A percentile compares a stretch with the other conserved stretches of the same genome.
phyloP scores from a whole-genome alignment of 2,113 vertebrate species.

The Melanostigma gelatinosum region DNA sequence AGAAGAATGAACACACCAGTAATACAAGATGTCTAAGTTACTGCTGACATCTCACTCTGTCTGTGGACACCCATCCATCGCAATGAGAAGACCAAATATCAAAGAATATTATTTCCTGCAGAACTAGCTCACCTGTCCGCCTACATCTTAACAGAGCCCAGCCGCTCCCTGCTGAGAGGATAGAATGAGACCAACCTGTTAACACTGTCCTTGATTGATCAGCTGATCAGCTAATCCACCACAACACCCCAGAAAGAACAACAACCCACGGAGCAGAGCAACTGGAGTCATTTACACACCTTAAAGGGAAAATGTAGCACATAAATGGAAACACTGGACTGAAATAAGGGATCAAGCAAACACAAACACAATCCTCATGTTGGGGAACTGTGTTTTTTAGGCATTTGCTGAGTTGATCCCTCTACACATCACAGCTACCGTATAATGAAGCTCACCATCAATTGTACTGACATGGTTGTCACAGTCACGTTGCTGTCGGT shows the following conservation, averaged over 20 bases:
- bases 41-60: background rate
- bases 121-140: background rate
- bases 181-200: background rate
- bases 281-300: background rate
- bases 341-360: background rate
- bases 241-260: background rate
- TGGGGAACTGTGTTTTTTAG: background rate
- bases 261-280: background rate
- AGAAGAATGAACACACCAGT: background rate
- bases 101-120: background rate
- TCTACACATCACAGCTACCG: background rate
- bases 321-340: background rate
- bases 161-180: background rate
- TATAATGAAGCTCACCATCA: background rate
- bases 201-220: background rate
- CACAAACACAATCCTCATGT: background rate
- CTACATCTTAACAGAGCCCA: background rate
- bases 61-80: background rate
- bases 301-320: too few species aligned
- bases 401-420: background rate
- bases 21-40: background rate
- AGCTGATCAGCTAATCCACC: background rate
- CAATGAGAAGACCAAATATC: background rate
- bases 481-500: conserved; percentile 11
- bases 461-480: conserved; percentile 31